These are phyloP conservation scores for Mus spicilegus DNA, from an alignment of 2,113 vertebrate species.

Conservation along the genomic window DNA sequence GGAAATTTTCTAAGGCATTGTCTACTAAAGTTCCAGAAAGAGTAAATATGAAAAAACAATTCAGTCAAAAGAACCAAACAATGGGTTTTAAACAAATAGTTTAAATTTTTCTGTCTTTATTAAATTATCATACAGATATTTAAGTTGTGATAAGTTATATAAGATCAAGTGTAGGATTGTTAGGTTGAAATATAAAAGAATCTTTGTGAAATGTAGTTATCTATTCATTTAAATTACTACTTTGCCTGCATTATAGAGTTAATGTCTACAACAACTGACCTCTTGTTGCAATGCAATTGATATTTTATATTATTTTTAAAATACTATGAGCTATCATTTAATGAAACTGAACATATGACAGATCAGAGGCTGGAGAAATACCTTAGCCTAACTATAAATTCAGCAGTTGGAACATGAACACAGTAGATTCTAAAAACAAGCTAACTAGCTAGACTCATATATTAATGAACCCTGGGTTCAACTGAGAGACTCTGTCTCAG, in stretches of 20 bases:
- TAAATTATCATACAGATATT: neutral
- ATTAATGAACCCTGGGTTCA: neutral
- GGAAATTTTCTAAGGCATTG: neutral
- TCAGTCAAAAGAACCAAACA: neutral
- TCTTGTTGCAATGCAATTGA: neutral
- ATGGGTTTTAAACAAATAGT: neutral
- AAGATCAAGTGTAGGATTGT: neutral
- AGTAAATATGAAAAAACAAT: neutral
- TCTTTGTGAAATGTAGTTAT: neutral
- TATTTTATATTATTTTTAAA: neutral
- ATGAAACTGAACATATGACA: neutral
- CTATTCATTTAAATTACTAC: neutral
- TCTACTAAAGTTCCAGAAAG: neutral
- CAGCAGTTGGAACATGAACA: neutral
- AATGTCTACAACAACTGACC: neutral
- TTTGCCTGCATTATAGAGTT: neutral
- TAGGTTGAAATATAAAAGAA: neutral
- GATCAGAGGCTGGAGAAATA: neutral
- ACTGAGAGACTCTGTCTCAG: too few species aligned
- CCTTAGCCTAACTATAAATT: neutral
- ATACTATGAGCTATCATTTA: neutral
- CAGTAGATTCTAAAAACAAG: neutral
- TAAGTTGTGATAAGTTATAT: neutral
- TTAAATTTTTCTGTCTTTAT: neutral
- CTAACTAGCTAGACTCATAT: neutral